phyloP scores from a whole-genome alignment of 2,888 invertebrate genomes.

The Emmelina monodactyla region DNA sequence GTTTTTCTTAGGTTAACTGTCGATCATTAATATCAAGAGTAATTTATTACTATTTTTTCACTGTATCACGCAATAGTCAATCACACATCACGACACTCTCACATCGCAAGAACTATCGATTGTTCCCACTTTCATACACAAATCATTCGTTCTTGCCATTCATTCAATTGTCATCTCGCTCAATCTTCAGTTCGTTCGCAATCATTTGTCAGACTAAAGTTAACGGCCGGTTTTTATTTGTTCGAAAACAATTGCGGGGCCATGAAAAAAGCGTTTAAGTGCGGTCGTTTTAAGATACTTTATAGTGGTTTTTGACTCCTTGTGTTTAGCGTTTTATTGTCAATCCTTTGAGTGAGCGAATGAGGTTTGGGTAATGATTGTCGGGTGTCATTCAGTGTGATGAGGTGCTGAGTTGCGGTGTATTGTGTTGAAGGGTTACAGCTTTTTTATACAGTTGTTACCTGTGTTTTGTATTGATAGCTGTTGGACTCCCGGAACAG shows the following conservation, averaged over 20 bases:
- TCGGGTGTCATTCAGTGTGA: not conserved
- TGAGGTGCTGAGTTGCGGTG: not conserved
- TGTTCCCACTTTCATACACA: not conserved
- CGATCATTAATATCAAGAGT: no score
- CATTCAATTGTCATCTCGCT: not conserved
- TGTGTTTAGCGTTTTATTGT: constrained; percentile 31
- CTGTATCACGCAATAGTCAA: no score
- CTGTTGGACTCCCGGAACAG: no score
- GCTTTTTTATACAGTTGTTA: no score
- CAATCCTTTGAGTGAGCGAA: constrained; percentile 39
- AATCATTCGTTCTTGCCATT: no score
- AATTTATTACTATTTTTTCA: no score
- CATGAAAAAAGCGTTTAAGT: constrained; percentile 22
- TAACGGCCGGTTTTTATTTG: constrained; percentile 39
- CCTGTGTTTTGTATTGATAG: no score
- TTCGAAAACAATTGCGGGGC: constrained; percentile 52
- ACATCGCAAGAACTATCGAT: no score
- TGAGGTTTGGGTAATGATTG: no score
- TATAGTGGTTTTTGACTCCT: constrained; percentile 19
- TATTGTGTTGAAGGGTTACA: constrained; percentile 1
- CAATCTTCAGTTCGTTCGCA: constrained; percentile 14
- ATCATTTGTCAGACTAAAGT: constrained; percentile 29
- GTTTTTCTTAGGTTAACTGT: no score
- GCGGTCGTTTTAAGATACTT: constrained; percentile 26
- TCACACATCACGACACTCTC: no score